Evolutionary conservation across 2,888 invertebrate genomes (phyloP), one percentile per base, ranked within the genome.

Genomic region (Pimpla rufipes): DNA sequence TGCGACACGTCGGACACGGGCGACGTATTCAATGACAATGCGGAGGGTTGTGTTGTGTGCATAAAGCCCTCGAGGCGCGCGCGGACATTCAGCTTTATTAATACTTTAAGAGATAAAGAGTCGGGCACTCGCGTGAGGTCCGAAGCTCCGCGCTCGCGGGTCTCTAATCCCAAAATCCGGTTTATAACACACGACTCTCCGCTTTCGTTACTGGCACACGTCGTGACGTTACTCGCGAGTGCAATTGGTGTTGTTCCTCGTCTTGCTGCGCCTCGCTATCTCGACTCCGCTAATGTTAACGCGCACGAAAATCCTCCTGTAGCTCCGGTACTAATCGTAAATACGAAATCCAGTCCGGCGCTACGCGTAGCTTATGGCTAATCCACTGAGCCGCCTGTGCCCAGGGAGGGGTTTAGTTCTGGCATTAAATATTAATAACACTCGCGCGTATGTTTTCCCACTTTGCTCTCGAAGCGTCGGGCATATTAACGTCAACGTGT

Each of bases 211-310:
- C 40, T 50, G 68, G 18, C 50, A 21, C 37, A 52, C 52, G 37
- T 68, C 18, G 37, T 11, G 52, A 35, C 29, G 59, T 0, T 45
- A 35, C 57, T 59, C 16, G 10, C 50, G 13, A 13, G 18, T 37
- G 18, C n/a, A 75, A 11, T 8, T 35, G 10, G 40, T 50, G 5
- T 64, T n/a, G 37, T 52, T 16, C n/a, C 16, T 52, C 11, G 29
- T 62, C 37, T 13, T 45, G 45, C 6, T n/a, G n/a, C 29, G 57
- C 42, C 21, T 55, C 11, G n/a, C 7, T 16, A n/a, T 71, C 29
- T 23, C 29, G n/a, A n/a, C 21, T 52, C 64, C 29, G 47, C 52
- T 62, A 70, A 68, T 68, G 57, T 45, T 67, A 68, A 67, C 67
- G 35, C 8, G 35, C 16, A 40, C 35, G 67, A 37, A 67, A 59